phyloP scores from a whole-genome alignment of 1,140 invertebrate species.

The Dinoponera quadriceps region DNA sequence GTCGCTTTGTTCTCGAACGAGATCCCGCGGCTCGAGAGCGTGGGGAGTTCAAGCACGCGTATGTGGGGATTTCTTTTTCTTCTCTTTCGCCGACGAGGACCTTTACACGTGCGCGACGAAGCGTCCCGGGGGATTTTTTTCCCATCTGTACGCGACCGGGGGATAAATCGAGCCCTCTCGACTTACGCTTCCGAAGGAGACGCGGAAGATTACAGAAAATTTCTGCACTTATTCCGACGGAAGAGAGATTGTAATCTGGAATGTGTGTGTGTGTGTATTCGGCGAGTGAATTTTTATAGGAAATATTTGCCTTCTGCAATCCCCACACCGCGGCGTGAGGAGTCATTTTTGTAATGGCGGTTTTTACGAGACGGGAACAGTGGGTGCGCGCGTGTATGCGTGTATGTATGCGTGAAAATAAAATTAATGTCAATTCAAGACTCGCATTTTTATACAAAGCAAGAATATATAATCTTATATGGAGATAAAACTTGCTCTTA shows the following conservation, averaged over 20 bases:
- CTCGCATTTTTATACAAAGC: no score
- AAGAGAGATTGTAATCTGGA: neutral
- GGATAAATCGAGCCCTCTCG: neutral
- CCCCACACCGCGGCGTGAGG: neutral
- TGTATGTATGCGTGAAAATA: no score
- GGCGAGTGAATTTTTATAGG: neutral
- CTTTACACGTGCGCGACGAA: neutral
- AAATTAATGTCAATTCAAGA: no score
- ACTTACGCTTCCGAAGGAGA: neutral
- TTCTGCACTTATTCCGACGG: neutral
- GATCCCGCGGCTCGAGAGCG: neutral
- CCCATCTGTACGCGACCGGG: no score
- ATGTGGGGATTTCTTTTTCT: neutral
- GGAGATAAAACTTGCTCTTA: no score
- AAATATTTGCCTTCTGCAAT: conserved; percentile 1
- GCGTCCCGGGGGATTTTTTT: neutral
- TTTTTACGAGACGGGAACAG: neutral
- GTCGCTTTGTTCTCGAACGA: neutral
- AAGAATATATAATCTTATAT: no score
- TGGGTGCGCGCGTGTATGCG: no score
- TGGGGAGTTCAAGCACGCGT: neutral
- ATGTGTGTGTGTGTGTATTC: neutral
- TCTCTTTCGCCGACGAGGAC: neutral
- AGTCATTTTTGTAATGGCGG: neutral
- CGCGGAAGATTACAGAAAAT: neutral